Evolutionary conservation across 2,888 invertebrate genomes (phyloP).

Genomic region (Nomada hirtipes): DNA sequence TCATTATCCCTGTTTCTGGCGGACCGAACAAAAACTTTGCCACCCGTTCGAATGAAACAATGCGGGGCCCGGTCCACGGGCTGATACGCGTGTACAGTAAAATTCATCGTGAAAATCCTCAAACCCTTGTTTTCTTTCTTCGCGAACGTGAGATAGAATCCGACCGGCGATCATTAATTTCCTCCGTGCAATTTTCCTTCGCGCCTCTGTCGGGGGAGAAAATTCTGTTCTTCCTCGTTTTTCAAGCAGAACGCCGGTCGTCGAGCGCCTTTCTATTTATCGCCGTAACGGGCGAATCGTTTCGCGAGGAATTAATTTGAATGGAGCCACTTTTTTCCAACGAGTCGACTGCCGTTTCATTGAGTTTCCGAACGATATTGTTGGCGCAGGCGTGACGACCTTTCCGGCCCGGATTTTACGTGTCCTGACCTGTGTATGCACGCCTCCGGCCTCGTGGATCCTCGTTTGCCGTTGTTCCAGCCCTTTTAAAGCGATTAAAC

Average conservation of each 20-base stretch:
- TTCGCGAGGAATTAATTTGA: constrained; percentile 41
- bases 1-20: constrained; percentile 19
- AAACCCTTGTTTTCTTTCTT: no score
- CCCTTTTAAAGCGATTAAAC: constrained; percentile 18
- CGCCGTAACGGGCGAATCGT: constrained; percentile 25
- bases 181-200: no score
- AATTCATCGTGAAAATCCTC: not conserved
- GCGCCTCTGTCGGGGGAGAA: no score
- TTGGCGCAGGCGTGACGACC: constrained; percentile 48
- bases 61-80: not conserved
- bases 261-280: constrained; percentile 7
- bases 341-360: constrained; percentile 32
- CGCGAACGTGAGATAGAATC: no score
- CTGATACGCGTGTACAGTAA: not conserved
- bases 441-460: constrained; percentile 35
- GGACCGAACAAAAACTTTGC: not conserved
- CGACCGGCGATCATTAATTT: no score
- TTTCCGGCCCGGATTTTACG: constrained; percentile 55
- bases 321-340: constrained; percentile 33
- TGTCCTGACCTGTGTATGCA: constrained; percentile 43
- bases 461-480: constrained; percentile 25
- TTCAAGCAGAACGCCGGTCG: not conserved
- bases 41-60: not conserved
- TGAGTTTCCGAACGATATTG: constrained; percentile 41
- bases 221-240: not conserved